Evolutionary conservation across 2,888 invertebrate species (phyloP), one percentile per base, ranked within the genome.

Genomic region (Cephus sareptanus): DNA sequence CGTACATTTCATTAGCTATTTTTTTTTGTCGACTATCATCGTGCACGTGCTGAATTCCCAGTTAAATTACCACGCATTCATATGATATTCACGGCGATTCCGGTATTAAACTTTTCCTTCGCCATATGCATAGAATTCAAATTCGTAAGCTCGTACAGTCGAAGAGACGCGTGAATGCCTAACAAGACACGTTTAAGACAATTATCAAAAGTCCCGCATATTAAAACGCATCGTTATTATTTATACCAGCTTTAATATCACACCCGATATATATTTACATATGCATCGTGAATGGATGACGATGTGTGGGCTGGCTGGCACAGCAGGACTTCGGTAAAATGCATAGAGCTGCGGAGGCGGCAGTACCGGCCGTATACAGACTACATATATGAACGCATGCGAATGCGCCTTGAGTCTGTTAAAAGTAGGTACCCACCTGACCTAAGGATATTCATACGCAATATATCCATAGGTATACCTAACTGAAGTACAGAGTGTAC

Each of bases 251-350:
- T 56, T 56, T 56, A 56, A 56, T 56, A 56, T 56, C 15, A 56
- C 56, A 56, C 56, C 56, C 56, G 23, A 23, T 71, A 34, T 71
- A 34, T 71, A 34, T 71, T 13, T 71, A 9, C 15, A 34, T 71
- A 71, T 71, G 33, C 33, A 71, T 71, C 31, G 71, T 12, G 33
- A 33, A 71, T 34, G 31, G 71, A 71, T 31, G 33, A 31, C 33
- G 33, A 71, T 71, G 31, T 71, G 71, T 71, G 15, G 71, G 33
- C 71, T 71, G 71, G 31, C 31, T 71, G 71, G 15, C 31, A 33
- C 71, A 34, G 33, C 71, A 34, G 71, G 71, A 71, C 13, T 71
- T 34, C 12, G 71, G 71, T 71, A 71, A 71, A 71, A 71, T 71
- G 31, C 33, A 34, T 71, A 34, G 15, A 71, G 31, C 30, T 71